Percentiles rank a stretch among this genome's conserved stretches.
phyloP scores from a whole-genome alignment of 2,888 invertebrate genomes.

The Allacma fusca region DNA sequence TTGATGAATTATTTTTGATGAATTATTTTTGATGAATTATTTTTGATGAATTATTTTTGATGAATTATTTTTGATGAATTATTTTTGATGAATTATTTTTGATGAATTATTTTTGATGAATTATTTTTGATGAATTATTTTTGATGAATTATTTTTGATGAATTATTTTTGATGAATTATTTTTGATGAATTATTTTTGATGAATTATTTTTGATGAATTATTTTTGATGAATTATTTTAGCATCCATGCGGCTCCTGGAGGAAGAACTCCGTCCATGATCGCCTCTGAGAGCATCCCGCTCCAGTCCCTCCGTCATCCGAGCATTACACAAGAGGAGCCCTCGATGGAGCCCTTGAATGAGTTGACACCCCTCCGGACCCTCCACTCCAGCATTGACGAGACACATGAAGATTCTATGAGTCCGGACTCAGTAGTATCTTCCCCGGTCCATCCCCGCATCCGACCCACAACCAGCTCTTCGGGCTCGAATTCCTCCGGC shows the following conservation, averaged over 20 bases:
- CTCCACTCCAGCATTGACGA: not conserved
- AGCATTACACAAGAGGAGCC: not conserved
- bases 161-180: too few species aligned
- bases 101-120: too few species aligned
- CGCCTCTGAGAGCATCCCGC: not conserved
- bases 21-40: too few species aligned
- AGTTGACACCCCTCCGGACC: conserved; percentile 23
- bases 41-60: too few species aligned
- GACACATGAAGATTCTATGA: not conserved
- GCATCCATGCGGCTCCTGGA: not conserved
- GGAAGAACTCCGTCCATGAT: not conserved
- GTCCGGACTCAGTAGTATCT: not conserved
- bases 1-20: too few species aligned
- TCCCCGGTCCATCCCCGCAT: not conserved
- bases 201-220: too few species aligned
- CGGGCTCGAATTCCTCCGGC: not conserved
- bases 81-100: too few species aligned
- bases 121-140: too few species aligned
- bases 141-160: too few species aligned
- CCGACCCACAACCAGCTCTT: not conserved
- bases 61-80: too few species aligned
- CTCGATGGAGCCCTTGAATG: not conserved
- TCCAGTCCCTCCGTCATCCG: not conserved
- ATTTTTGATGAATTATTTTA: not conserved
- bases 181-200: too few species aligned